Base-by-base conservation (phyloP, 1,140 invertebrate genomes). In the Lethocerus indicus region DNA sequence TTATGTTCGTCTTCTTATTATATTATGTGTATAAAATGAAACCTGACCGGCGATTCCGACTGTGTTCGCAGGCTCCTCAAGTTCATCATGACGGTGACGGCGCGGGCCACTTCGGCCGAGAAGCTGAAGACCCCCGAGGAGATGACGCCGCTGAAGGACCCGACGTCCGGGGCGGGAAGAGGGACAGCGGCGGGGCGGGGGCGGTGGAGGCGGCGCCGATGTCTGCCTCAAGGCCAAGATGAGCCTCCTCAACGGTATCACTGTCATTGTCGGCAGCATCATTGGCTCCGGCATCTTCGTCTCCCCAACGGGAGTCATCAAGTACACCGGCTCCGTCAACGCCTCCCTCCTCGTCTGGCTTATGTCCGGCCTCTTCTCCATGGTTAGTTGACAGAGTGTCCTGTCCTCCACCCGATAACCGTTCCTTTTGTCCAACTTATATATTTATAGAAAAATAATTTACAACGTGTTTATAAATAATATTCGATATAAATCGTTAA, bases 281-380 rank as follows among this genome's bases (percentile, higher is more conserved):
- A 95, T 95, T 50, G 91, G 88, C 25, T 86, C 82, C 2, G 91
- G 91, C 0, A 95, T 96, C 60, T 96, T 96, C 64, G 87, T 96
- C 18, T 87, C 86, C 26, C 91, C 91, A 1, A 85, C 84, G 5
- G 87, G 88, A 3, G 88, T 93, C 0, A 66, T 92, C 1, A 74
- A 74, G 59, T 73, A 87, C 54, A 92, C 87, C 0, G 87, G 88
- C 27, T 87, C 83, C 51, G 87, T 91, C 1, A 91, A 90, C 58
- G 71, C 84, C 23, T 82, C 87, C 49, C 68, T 94, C 1, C 61
- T 93, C 24, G 87, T 94, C 1, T 94, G 90, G 90, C 75, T 81
- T 1, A 69, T 75, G 18, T 91, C 86, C 13, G 89, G 88, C 29
- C 63, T 91, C 9, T 91, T 91, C 63, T 91, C 87, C 21, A 88